phyloP scores from a whole-genome alignment of 30 jellyfish, hydroid and myxozoan species.

The Hydra vulgaris region DNA sequence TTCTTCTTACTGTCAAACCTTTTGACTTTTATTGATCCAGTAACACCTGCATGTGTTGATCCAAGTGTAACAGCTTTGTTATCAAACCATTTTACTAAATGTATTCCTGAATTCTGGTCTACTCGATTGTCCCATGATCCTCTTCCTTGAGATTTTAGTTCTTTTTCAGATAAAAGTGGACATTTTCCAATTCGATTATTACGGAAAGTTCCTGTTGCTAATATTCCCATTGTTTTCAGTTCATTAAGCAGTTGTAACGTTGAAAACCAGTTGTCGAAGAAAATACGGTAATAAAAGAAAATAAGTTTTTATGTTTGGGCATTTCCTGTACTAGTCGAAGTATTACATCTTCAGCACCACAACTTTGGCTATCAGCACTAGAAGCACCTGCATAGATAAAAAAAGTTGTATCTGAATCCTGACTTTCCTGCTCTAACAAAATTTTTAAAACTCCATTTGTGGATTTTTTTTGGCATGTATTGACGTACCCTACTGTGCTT shows the following conservation, averaged over 20 bases:
- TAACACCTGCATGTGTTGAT: conserved; percentile 17
- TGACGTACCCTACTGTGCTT: conserved; percentile 25
- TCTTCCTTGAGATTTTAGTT: conserved; percentile 6
- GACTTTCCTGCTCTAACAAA: conserved; percentile 47
- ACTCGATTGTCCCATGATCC: background rate
- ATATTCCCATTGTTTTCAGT: background rate
- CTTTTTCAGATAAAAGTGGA: conserved; percentile 13
- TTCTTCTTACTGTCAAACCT: conserved; percentile 22
- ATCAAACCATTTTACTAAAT: conserved; percentile 10
- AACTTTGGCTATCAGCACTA: background rate
- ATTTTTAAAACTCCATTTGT: conserved; percentile 42
- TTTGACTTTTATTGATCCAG: conserved; percentile 16
- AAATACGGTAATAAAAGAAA: no score
- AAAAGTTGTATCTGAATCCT: conserved; percentile 41
- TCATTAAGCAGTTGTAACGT: conserved; percentile 3
- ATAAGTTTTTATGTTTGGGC: conserved; percentile 10
- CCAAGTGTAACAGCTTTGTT: conserved; percentile 11
- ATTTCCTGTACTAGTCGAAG: conserved; percentile 17
- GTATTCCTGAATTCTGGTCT: conserved; percentile 13
- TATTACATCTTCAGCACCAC: conserved; percentile 17
- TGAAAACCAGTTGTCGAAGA: conserved; percentile 20
- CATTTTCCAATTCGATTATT: conserved; percentile 3
- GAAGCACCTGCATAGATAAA: background rate
- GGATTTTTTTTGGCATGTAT: conserved; percentile 13
- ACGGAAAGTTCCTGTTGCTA: conserved; percentile 19